A percentile compares a stretch with the other conserved stretches of the same genome.
Evolutionary conservation across 2,888 invertebrate genomes (phyloP).

Genomic region (Rhaphigaster nebulosa): DNA sequence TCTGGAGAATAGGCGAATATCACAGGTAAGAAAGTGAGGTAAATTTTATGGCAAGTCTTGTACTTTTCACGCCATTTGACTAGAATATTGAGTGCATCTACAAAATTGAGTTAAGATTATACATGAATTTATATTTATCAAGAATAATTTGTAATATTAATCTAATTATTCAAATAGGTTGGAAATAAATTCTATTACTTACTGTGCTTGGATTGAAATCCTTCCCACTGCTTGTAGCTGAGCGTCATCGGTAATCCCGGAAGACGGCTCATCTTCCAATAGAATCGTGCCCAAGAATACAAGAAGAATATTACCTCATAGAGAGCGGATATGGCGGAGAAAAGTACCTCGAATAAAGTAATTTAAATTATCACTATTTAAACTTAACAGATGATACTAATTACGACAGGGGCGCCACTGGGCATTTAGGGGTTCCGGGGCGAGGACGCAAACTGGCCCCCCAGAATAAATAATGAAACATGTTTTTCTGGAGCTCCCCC

Average conservation of each 20-base stretch:
- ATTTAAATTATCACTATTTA: background rate
- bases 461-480: too few relatives aligned
- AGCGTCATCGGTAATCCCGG: background rate
- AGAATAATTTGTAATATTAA: background rate
- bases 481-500: too few relatives aligned
- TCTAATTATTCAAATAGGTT: background rate
- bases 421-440: too few relatives aligned
- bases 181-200: background rate
- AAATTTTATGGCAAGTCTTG: conserved; percentile 63
- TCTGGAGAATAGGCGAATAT: conserved; percentile 65
- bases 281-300: background rate
- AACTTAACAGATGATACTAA: too few relatives aligned
- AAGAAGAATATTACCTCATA: background rate
- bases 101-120: conserved; percentile 46
- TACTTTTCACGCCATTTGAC: conserved; percentile 64
- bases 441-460: too few relatives aligned
- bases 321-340: background rate
- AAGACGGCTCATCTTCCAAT: background rate
- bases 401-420: too few relatives aligned
- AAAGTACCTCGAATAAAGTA: background rate
- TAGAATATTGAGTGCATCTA: conserved; percentile 64
- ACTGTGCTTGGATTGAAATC: background rate
- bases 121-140: background rate
- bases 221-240: background rate
- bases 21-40: conserved; percentile 64